Evolutionary conservation across 2,888 invertebrate species (phyloP).

Genomic region (Apotomis betuletana): DNA sequence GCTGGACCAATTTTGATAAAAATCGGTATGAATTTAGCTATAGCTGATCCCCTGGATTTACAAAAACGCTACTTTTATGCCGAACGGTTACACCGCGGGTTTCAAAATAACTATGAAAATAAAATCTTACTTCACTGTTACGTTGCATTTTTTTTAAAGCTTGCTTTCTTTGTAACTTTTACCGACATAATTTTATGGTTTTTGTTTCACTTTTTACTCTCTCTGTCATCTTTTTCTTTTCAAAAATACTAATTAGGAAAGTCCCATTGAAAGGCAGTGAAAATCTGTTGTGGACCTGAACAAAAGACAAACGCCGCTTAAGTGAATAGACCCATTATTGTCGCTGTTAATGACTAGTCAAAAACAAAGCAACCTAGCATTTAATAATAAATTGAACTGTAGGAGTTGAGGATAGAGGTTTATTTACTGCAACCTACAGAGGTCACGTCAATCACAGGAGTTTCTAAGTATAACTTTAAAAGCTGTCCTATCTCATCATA

Average conservation of each 20-base stretch:
- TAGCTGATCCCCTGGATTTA: too few species aligned
- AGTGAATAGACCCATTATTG: constrained; percentile 24
- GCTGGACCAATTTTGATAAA: too few species aligned
- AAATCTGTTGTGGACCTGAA: constrained; percentile 21
- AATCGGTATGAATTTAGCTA: too few species aligned
- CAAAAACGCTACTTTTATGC: too few species aligned
- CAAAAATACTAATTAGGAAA: constrained; percentile 32
- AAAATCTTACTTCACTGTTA: neutral
- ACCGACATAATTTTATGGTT: constrained; percentile 20
- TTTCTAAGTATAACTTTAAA: too few species aligned
- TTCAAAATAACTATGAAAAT: neutral
- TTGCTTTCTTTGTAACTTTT: constrained; percentile 21
- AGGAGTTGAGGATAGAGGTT: constrained; percentile 4
- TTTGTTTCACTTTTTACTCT: constrained; percentile 22
- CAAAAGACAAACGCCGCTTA: constrained; percentile 28
- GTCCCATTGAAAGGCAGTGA: constrained; percentile 32
- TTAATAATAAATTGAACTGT: constrained; percentile 4
- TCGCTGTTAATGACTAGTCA: constrained; percentile 33
- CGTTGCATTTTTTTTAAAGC: neutral
- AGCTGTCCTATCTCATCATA: too few species aligned
- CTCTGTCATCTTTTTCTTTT: constrained; percentile 11
- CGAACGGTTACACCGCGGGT: too few species aligned
- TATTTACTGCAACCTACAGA: neutral
- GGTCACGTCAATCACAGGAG: too few species aligned
- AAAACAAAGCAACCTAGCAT: constrained; percentile 26